Conservation (phyloP, 2,888 invertebrate genomes). For the Allophyes oxyacanthae region DNA sequence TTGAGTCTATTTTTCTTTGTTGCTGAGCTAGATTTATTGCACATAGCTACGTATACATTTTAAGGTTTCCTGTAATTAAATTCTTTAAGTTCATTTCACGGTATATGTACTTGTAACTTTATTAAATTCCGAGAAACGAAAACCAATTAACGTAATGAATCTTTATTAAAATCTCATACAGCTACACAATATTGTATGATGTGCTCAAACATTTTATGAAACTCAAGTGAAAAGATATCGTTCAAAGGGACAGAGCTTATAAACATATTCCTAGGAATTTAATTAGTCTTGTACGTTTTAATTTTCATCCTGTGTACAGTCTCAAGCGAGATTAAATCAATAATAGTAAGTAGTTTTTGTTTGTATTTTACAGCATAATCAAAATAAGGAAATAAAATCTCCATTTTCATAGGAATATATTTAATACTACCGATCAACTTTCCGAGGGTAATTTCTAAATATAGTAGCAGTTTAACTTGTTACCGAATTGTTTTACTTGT, state of each 20-base stretch:
- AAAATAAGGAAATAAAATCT: too few relatives aligned
- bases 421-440: too few relatives aligned
- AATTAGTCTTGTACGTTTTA: constrained; percentile 24
- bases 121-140: constrained; percentile 23
- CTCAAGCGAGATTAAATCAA: constrained; percentile 8
- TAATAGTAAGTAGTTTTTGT: too few relatives aligned
- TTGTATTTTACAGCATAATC: too few relatives aligned
- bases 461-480: too few relatives aligned
- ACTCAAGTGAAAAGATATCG: constrained; percentile 4
- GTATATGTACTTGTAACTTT: constrained; percentile 17
- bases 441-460: too few relatives aligned
- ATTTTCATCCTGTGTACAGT: constrained; percentile 4
- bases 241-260: too few relatives aligned
- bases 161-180: constrained; percentile 1
- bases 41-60: constrained; percentile 10
- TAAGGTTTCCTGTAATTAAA: constrained; percentile 35
- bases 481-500: too few relatives aligned
- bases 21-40: not conserved
- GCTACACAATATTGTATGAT: constrained; percentile 1
- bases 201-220: not conserved
- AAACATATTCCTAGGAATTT: constrained; percentile 31
- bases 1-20: constrained; percentile 20
- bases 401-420: too few relatives aligned
- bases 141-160: constrained; percentile 22
- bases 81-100: constrained; percentile 39